Evolutionary conservation across 53 echinoderm and acorn worm genomes (phyloP), one percentile per base, ranked within the genome.

Genomic region (Temnopleurus reevesii): DNA sequence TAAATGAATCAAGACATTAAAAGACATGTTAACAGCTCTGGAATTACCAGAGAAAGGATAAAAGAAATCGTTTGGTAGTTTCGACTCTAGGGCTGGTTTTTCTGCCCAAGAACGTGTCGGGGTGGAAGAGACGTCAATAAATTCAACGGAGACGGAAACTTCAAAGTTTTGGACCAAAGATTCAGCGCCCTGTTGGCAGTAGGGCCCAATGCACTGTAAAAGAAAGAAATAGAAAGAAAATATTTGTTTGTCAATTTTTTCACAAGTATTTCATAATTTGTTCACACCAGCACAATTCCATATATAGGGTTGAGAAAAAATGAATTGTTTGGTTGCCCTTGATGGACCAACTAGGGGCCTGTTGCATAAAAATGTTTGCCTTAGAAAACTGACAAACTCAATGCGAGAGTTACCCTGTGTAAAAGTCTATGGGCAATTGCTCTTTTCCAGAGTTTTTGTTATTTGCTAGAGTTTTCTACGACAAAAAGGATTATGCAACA

Each of bases 61-160:
- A 81, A 98, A 96, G 92, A 98, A 98, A 53, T 98, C 99, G 46
- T 94, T 94, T 33, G 99, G 96, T 21, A 98, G 89, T 54, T 92
- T 94, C 53, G 93, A 91, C 41, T 94, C 76, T 21, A 94, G 91
- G 12, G 92, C 89, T 33, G 99, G 99, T 60, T 89, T 90, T 49
- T 94, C 99, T 0, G 99, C 99, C 24, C 92, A 63, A 30, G 91
- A 92, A 13, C 89, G 89, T 5, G 61, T 57, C 4, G 99, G 96
- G 9, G 81, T 41, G 13, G 86, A 84, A 10, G 99, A 98, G 18
- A 93, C 93, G 66, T 98, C 99, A 51, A 98, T 89, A 87, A 98
- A 98, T 9, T 93, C 89, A 0, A 98, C 99, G 0, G 99, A 98
- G 21, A 93, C 88, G 23, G 93, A 54, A 25, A 98, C 87, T 64